Evolutionary conservation across 1,140 invertebrate species (phyloP), one percentile per base, ranked within the genome.

Genomic region (Eumaeus atala): DNA sequence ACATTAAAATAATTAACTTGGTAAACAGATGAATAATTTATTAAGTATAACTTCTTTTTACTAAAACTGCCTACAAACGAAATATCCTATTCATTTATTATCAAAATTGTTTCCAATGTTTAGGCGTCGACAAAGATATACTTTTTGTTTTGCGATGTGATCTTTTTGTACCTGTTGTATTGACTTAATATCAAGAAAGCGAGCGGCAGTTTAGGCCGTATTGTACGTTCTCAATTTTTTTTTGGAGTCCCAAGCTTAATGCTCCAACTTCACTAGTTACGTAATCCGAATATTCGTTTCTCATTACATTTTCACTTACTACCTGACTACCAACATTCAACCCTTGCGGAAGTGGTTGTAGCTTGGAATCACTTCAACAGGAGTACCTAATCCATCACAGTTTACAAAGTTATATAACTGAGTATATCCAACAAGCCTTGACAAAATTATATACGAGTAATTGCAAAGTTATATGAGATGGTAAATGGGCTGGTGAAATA

Each of bases 401-500:
- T 59, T 61, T 34, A 67, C 53, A 59, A 64, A 64, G 48, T 67
- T 67, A 42, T 61, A 58, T 61, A 67, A 36, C n/a, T n/a, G n/a
- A n/a, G n/a, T n/a, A n/a, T 51, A 67, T 44, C 17, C 61, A 67
- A 55, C 62, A 58, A 38, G 62, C 66, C 55, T 69, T 66, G 16
- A 65, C 40, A 57, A 68, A n/a, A n/a, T n/a, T n/a, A n/a, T n/a
- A n/a, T n/a, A n/a, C 65, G 16, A 65, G 56, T 52, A 38, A n/a
- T 63, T 36, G 56, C 53, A 60, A 69, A 59, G 52, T 63, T 51
- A 51, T 53, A 59, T 51, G 37, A 52, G n/a, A 63, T 56, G 17
- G n/a, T 66, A 62, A 36, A 69, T 56, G 14, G 63, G 51, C 17
- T 61, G 58, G 35, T 66, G 56, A 57, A 66, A 66, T 66, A 69